Base-by-base conservation (phyloP, 2,888 invertebrate genomes). In the Drosophila helvetica region DNA sequence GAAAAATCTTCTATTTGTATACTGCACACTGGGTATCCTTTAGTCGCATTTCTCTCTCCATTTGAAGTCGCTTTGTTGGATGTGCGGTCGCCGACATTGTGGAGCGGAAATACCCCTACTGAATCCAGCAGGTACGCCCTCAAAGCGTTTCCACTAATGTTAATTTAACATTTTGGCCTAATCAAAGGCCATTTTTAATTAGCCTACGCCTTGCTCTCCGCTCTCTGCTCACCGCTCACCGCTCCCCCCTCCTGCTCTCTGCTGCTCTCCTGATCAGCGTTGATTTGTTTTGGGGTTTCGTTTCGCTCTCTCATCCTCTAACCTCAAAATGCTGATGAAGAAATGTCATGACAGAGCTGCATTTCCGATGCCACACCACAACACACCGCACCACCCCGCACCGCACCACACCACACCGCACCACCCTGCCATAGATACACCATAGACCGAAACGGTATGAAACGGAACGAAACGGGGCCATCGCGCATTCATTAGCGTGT, bases 141-240 rank as follows among this genome's bases (percentile, higher is more conserved):
- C 42, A 55, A 33, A 33, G 69, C 25, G 30, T 7, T 15, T 30
- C 6, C 56, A 43, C 66, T 68, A 68, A 66, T 68, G 69, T 55
- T 66, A 69, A 56, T 56, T 68, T 56, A 68, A 66, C 69, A 68
- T 68, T 68, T 53, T 67, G 46, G 47, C 80, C 61, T 77, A 83
- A 86, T 86, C 84, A 83, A 82, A 82, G 82, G 78, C 66, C 86
- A 79, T 86, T 82, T 82, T 88, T 82, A 82, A 82, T 81, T 81
- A 81, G 80, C 64, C 64, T 10, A 30, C 66, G 25, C 65, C 51
- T 22, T 50, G 15, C 64, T 18, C n/a, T n/a, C n/a, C n/a, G 45
- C 6, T 8, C 1, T 17, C 45, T 45, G 30, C 64, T n/a, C n/a
- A n/a, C n/a, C n/a, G 15, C 64, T 18, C n/a, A n/a, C n/a, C n/a